These are phyloP conservation scores for Zosterops borbonicus DNA, from an alignment of 2,113 vertebrate genomes.

Conservation along the genomic window DNA sequence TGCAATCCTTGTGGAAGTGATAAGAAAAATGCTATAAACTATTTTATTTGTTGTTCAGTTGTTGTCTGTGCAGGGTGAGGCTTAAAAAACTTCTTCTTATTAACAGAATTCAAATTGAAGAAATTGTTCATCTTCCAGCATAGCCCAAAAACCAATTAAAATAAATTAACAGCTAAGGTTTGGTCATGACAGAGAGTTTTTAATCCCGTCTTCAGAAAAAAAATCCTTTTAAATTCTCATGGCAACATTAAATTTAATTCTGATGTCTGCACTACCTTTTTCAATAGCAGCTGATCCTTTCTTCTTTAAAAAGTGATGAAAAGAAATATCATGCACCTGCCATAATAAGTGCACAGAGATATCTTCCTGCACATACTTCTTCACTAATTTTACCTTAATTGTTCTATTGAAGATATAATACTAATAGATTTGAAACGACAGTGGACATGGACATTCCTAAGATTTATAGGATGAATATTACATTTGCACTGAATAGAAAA, in stretches of 20 bases:
- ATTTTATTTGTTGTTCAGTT: neutral
- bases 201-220: neutral
- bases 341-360: neutral
- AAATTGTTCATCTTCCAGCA: neutral
- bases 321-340: rapidly evolving
- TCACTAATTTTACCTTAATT: neutral
- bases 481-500: neutral
- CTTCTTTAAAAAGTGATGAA: neutral
- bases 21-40: neutral
- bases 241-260: neutral
- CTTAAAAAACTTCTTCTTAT: neutral
- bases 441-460: neutral
- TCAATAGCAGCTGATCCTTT: neutral
- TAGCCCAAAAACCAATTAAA: neutral
- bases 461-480: neutral
- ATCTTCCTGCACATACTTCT: neutral
- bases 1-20: neutral
- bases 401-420: neutral
- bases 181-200: neutral
- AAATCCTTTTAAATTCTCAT: neutral
- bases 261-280: neutral
- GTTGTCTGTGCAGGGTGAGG: neutral
- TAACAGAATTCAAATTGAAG: slow-evolving; percentile 21
- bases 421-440: neutral
- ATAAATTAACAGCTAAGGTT: neutral